These are phyloP conservation scores for Rousettus leschenaultii DNA, from an alignment of 2,113 vertebrate genomes.

Conservation along the genomic window DNA sequence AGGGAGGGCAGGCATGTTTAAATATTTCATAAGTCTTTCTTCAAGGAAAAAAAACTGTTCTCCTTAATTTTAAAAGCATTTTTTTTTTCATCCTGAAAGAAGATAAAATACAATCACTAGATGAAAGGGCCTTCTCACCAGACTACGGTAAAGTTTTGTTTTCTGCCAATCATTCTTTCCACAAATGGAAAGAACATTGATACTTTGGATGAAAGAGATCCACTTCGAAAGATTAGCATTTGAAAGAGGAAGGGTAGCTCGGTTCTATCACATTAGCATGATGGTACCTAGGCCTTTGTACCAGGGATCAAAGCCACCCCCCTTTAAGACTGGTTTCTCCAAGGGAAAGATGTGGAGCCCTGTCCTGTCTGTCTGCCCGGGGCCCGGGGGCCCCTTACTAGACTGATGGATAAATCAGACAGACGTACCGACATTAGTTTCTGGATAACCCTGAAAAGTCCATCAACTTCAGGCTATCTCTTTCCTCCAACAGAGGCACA, in stretches of 20 bases:
- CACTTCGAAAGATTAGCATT: neutral
- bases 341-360: fast-evolving
- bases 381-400: neutral
- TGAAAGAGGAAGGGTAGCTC: neutral
- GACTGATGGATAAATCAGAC: neutral
- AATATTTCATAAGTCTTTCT: neutral
- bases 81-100: neutral
- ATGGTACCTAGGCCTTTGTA: neutral
- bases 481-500: neutral
- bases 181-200: neutral
- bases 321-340: neutral
- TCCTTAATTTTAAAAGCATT: neutral
- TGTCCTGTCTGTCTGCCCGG: neutral
- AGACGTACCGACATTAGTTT: neutral
- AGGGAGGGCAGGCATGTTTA: no score
- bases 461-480: neutral
- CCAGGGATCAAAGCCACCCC: neutral
- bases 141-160: neutral
- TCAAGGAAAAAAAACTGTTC: neutral
- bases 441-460: neutral
- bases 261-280: neutral
- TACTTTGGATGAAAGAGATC: neutral
- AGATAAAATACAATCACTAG: neutral
- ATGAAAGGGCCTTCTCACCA: neutral
- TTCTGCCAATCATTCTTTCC: neutral